Evolutionary conservation across 1,140 invertebrate species (phyloP), one percentile per base, ranked within the genome.

Genomic region (Calliopsis andreniformis): DNA sequence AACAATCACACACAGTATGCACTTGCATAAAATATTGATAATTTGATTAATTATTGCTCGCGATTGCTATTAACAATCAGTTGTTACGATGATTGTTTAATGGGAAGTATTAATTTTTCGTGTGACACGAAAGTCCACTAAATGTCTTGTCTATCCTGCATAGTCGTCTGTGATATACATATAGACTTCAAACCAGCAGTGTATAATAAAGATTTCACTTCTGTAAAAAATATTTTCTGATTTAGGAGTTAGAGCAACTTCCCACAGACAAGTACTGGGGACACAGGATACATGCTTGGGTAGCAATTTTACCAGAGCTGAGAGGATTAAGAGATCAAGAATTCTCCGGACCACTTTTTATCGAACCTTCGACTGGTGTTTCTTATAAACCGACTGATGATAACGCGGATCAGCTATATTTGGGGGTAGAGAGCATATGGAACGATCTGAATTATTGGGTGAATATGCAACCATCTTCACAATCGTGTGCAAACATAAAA

Each of bases 371-470:
- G 16, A 96, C 96, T 0, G 97, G 97, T 0, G 51, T 68, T 1
- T 69, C 55, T 7, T 88, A 87, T n/a, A 28, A 43, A 0, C 58
- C 78, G 0, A 89, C 93, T 4, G 88, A 92, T 0, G 93, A 95
- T 75, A 91, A 94, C 0, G 88, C 92, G 28, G 93, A 94, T 71
- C 86, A 91, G 23, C 92, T 95, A 53, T 98, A 98, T 84, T 93
- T 96, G 32, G 94, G 95, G 0, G 92, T 98, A 10, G 97, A 98
- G 81, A 95, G 95, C 76, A 89, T 98, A 53, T 98, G 97, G 94
- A 98, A 98, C 86, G 92, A 98, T 85, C 88, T 93, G 53, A 98
- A 98, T 92, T 98, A 97, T 91, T 98, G 97, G 94, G 93, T 95
- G 20, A 95, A 96, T 90, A 92, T 96, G 92, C 94, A 96, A 90